A percentile compares a stretch with the other conserved stretches of the same genome.
Evolutionary conservation across 2,888 invertebrate genomes (phyloP).

Genomic region (Drosophila melanocephala): DNA sequence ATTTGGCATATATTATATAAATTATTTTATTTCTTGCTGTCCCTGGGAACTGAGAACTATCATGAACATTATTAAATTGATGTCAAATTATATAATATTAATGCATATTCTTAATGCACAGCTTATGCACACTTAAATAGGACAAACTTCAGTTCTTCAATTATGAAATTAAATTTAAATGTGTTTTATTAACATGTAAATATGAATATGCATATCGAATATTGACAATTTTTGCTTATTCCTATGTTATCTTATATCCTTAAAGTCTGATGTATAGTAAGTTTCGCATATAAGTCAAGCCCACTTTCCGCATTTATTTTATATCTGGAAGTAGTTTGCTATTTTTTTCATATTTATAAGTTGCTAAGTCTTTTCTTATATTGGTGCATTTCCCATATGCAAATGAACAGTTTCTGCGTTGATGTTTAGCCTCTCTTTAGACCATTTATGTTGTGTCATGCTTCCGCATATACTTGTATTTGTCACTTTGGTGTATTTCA

Average conservation of each 20-base stretch:
- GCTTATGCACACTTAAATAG: not conserved
- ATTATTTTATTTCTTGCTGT: constrained; percentile 1
- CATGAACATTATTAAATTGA: not conserved
- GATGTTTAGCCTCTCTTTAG: constrained; percentile 10
- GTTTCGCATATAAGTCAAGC: not conserved
- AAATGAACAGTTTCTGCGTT: constrained; percentile 1
- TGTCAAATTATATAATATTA: not conserved
- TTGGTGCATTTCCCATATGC: constrained; percentile 5
- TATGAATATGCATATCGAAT: not conserved
- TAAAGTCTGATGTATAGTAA: not conserved
- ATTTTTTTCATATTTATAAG: not conserved
- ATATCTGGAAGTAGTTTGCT: not conserved
- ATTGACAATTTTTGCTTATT: not conserved
- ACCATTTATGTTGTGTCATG: constrained; percentile 48
- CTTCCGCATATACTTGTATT: constrained; percentile 38
- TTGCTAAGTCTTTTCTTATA: not conserved
- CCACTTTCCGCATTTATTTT: not conserved
- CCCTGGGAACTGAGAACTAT: not conserved
- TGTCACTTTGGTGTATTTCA: constrained; percentile 38
- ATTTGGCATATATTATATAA: constrained; percentile 8
- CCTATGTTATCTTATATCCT: not conserved
- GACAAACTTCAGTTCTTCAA: not conserved
- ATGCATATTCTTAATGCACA: not conserved
- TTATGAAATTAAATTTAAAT: not conserved
- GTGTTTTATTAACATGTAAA: not conserved